Evolutionary conservation across 2,797 vertebrate species (phyloP), one percentile per base, ranked within the genome.

Genomic region (Platyrinchus mystaceus): DNA sequence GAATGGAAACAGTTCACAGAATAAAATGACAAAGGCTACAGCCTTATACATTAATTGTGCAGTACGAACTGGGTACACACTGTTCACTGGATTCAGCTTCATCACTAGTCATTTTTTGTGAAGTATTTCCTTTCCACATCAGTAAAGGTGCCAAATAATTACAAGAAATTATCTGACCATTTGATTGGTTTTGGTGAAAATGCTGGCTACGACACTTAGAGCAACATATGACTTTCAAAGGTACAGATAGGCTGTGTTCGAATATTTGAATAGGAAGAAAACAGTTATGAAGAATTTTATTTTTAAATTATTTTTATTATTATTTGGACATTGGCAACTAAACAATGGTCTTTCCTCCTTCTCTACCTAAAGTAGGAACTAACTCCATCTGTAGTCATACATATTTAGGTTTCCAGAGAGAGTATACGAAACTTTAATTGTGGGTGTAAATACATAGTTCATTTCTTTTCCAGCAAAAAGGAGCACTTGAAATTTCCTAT

Each of bases 181-280:
- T 84, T 88, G 6, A 46, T 39, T 78, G 14, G 15, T 74, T 78
- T 78, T 26, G 19, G 22, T 70, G 7, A 68, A 93, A 70, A 14
- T 63, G 6, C 20, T 89, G 16, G 28, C 12, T 52, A 69, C 59
- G 21, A 49, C 5, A 58, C 4, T 30, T 76, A n/a, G 18, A 79
- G 12, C 36, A 7, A 60, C 64, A 59, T 11, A 4, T 43, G 36
- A 60, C 32, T 64, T 91, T 52, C 21, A 79, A 12, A 59, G 23
- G 27, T 12, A 47, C 24, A 77, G n/a, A 43, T 1, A 2, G 1
- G 59, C 28, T 37, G 8, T 0, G n/a, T 32, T 73, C 44, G 1
- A 77, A 20, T 2, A 52, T 66, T 58, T 39, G 47, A 27, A 70
- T 30, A 36, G 43, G 8, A 5, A 12, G 23, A 73, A 8, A 16